Evolutionary conservation across 2,797 vertebrate genomes (phyloP), one percentile per base, ranked within the genome.

Genomic region (Steatocranus sp.): DNA sequence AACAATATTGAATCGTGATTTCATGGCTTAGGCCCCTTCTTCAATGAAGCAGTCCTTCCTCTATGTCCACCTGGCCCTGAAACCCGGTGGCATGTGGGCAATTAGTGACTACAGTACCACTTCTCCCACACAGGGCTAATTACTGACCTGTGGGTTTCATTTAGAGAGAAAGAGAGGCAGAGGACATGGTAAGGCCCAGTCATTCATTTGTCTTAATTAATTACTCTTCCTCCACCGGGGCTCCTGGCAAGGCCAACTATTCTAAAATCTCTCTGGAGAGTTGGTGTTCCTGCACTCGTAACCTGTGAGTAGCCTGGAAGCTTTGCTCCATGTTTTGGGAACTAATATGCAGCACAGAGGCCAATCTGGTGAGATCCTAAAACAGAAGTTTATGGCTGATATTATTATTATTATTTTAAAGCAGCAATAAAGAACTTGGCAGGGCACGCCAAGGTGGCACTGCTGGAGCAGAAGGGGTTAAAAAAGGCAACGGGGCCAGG

Each of bases 131-230:
- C 90, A 87, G 93, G 92, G 91, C 93, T 96, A 94, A 95, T 96
- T 94, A 94, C 93, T 94, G 93, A 95, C 94, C 95, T 94, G 94
- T 94, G 93, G 93, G 92, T 95, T 95, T 93, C 93, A 92, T 94
- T 95, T 93, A 90, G 91, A 93, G 87, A 92, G 92, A 79, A 87
- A 91, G 82, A 76, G 41, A 30, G 43, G 11, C 58, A 73, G 50
- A 85, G 89, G 91, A 90, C 92, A 91, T 78, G 83, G 91, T 80
- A 88, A 86, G 89, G 74, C 90, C 82, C 87, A 85, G 77, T 87
- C 92, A 88, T 93, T 95, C 89, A 95, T 95, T 94, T 94, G 93
- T 95, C 95, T 91, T 94, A 94, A 96, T 96, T 94, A 95, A 96
- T 96, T 94, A 94, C 92, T 87, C 87, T 86, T 84, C 75, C 83